Evolutionary conservation across 2,797 vertebrate genomes (phyloP), one percentile per base, ranked within the genome.

Genomic region (Chelmon rostratus): DNA sequence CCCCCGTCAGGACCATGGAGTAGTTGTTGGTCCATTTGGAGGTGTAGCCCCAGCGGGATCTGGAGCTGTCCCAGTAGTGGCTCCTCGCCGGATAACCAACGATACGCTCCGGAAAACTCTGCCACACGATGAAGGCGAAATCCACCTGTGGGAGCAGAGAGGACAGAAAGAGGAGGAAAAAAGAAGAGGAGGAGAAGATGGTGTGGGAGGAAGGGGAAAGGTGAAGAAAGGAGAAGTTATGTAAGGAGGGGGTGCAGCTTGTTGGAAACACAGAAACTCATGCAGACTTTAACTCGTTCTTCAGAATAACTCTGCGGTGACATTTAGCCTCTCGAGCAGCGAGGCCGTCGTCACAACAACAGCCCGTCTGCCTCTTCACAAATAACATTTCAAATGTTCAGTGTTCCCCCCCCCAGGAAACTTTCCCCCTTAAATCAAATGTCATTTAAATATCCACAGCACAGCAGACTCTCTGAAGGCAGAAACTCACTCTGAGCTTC

Each of bases 81-180:
- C 95, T 98, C 65, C 88, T 90, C 0, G 96, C 91, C 2, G 95
- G 93, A 84, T 98, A 98, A 68, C 97, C 97, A 38, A 98, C 96
- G 25, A 98, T 96, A 23, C 96, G 95, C 78, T 98, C 96, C 0
- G 97, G 97, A 84, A 99, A 99, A 90, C 94, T 97, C 84, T 95
- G 95, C 97, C 97, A 99, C 67, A 97, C 97, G 6, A 78, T 82
- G 18, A 99, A 98, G 86, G 97, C 97, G 68, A 98, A 99, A 79
- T 99, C 97, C 88, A 98, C 96, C 97, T 99, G 92, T 16, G 57
- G 68, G 57, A 73, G 58, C 28, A 79, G 40, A 58, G 23, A 70
- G 12, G 21, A 64, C 25, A 25, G 25, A 50, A 13, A 58, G 13
- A 64, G 4, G 8, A 53, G 38, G 35, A 21, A 13, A 28, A n/a